phyloP scores from a whole-genome alignment of 2,888 invertebrate genomes.

The Parnassius apollo region DNA sequence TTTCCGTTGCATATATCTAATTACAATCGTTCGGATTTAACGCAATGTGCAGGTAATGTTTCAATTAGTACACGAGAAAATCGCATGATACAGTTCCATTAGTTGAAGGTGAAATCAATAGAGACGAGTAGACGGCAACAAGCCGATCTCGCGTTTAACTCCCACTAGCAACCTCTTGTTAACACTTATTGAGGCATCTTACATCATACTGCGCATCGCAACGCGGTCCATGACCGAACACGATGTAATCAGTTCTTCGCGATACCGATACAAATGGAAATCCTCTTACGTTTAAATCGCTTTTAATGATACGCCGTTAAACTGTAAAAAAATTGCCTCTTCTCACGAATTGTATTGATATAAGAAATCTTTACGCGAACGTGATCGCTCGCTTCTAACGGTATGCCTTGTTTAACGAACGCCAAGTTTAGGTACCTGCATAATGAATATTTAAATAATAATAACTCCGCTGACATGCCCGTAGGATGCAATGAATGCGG shows the following conservation, averaged over 20 bases:
- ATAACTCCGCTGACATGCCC: slow-evolving; percentile 7
- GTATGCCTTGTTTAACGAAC: slow-evolving; percentile 37
- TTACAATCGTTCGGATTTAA: slow-evolving; percentile 19
- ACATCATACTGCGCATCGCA: slow-evolving; percentile 57
- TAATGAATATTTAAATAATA: slow-evolving; percentile 22
- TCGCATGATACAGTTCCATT: slow-evolving; percentile 53
- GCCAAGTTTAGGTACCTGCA: slow-evolving; percentile 1
- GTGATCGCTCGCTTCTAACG: slow-evolving; percentile 46
- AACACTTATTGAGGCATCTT: slow-evolving; percentile 61
- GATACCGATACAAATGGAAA: slow-evolving; percentile 54
- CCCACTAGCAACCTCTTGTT: slow-evolving; percentile 61
- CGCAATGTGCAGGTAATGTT: slow-evolving; percentile 33
- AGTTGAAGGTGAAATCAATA: slow-evolving; percentile 60
- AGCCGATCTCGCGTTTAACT: slow-evolving; percentile 34
- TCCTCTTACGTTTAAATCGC: slow-evolving; percentile 49
- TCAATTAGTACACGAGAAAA: slow-evolving; percentile 47
- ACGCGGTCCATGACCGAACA: slow-evolving; percentile 44
- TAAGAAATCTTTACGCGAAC: slow-evolving; percentile 55
- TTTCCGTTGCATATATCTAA: slow-evolving; percentile 7
- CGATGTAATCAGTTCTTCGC: slow-evolving; percentile 58
- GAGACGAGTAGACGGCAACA: slow-evolving; percentile 45
- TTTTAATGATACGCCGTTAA: slow-evolving; percentile 55
- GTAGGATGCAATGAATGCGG: slow-evolving; percentile 12
- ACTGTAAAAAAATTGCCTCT: slow-evolving; percentile 47
- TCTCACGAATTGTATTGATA: slow-evolving; percentile 55